Evolutionary conservation across 2,888 invertebrate species (phyloP).

Genomic region (Oligia latruncula): DNA sequence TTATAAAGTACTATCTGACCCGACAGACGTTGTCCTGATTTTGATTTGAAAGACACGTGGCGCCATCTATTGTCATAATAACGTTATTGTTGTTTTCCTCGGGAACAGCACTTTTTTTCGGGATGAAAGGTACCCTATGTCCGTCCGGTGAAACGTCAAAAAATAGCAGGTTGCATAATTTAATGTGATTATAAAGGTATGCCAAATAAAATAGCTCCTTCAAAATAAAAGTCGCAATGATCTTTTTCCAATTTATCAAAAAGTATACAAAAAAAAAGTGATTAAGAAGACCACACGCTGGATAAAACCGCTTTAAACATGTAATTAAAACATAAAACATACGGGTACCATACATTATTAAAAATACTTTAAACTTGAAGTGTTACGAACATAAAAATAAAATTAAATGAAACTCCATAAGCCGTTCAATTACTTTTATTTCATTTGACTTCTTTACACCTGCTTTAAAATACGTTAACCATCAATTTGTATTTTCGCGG

Average conservation of each 20-base stretch:
- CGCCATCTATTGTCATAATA: no score
- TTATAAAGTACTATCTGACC: no score
- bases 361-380: conserved; percentile 24
- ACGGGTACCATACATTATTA: conserved; percentile 32
- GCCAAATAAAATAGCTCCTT: neutral
- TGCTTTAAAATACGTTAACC: conserved; percentile 37
- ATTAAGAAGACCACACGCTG: conserved; percentile 24
- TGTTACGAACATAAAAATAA: conserved; percentile 35
- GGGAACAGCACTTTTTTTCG: no score
- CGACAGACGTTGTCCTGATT: no score
- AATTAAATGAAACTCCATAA: conserved; percentile 9
- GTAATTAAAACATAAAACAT: conserved; percentile 41
- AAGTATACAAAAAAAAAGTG: neutral
- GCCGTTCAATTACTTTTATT: conserved; percentile 27
- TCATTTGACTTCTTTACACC: conserved; percentile 42
- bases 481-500: conserved; percentile 6
- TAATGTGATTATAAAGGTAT: neutral
- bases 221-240: neutral
- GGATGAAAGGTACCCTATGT: no score
- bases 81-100: no score
- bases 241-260: neutral
- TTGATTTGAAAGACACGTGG: no score
- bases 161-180: no score
- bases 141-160: no score
- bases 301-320: conserved; percentile 35